Conservation (phyloP, 2,113 vertebrate species). For the Oplegnathus fasciatus region DNA sequence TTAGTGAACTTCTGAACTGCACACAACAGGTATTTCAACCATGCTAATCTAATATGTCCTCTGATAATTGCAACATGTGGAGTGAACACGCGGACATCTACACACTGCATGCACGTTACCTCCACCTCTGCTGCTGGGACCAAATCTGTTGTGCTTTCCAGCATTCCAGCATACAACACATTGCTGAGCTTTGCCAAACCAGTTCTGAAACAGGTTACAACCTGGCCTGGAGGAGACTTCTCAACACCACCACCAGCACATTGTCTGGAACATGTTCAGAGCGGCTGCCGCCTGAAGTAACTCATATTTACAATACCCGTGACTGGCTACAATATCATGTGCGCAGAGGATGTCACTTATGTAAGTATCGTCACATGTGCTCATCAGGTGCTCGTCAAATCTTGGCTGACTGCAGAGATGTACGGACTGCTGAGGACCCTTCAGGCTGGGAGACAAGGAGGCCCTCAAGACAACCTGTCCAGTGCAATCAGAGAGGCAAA, state of each 20-base stretch:
- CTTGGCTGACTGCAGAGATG: not conserved
- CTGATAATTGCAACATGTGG: not conserved
- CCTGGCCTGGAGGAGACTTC: not conserved
- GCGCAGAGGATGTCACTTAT: not conserved
- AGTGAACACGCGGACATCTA: not conserved
- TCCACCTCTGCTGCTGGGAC: not conserved
- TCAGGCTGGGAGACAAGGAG: not conserved
- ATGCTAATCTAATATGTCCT: not conserved
- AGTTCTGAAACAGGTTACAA: conserved; percentile 42
- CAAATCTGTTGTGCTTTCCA: not conserved
- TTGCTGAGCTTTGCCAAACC: conserved; percentile 25
- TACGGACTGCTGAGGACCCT: not conserved
- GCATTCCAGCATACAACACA: not conserved
- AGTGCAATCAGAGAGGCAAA: not conserved
- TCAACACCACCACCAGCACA: not conserved
- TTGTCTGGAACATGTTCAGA: not conserved
- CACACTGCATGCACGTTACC: not conserved
- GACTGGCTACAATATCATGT: not conserved
- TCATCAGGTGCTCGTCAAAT: not conserved
- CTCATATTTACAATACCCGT: not conserved
- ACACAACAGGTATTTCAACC: not conserved
- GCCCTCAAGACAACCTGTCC: not conserved
- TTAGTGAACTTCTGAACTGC: not conserved
- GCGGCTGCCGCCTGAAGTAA: not conserved
- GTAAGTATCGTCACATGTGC: not conserved